Conservation (phyloP, 2,888 invertebrate species). For the Melanchra persicariae region DNA sequence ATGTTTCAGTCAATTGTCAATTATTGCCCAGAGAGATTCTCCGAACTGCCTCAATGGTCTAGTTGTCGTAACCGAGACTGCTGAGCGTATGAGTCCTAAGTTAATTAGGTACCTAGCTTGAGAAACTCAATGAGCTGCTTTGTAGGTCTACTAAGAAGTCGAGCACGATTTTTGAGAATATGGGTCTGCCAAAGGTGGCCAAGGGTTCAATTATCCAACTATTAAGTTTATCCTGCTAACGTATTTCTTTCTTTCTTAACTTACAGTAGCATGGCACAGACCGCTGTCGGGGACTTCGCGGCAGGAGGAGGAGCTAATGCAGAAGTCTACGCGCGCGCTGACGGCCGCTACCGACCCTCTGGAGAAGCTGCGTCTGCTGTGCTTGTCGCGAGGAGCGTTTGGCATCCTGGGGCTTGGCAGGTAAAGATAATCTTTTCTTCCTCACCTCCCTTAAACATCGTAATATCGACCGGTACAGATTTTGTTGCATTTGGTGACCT, state of each 20-base stretch:
- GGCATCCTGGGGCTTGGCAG: slow-evolving; percentile 97
- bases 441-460: not conserved
- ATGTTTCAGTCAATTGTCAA: no score
- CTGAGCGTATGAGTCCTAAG: no score
- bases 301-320: slow-evolving; percentile 95
- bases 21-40: no score
- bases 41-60: no score
- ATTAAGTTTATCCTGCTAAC: not conserved
- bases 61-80: no score
- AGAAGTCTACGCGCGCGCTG: slow-evolving; percentile 93
- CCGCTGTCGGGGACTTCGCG: slow-evolving; percentile 94
- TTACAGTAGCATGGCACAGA: slow-evolving; percentile 91
- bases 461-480: not conserved
- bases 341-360: slow-evolving; percentile 94
- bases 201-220: no score
- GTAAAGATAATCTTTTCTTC: slow-evolving; percentile 78
- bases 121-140: no score
- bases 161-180: no score
- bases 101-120: no score
- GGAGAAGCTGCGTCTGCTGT: slow-evolving; percentile 95
- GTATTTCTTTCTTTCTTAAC: not conserved
- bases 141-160: no score
- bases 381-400: slow-evolving; percentile 95
- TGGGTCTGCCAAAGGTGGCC: no score
- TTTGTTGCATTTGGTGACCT: not conserved